Conservation (phyloP, 2,797 vertebrate genomes). For the Cottoperca gobio region DNA sequence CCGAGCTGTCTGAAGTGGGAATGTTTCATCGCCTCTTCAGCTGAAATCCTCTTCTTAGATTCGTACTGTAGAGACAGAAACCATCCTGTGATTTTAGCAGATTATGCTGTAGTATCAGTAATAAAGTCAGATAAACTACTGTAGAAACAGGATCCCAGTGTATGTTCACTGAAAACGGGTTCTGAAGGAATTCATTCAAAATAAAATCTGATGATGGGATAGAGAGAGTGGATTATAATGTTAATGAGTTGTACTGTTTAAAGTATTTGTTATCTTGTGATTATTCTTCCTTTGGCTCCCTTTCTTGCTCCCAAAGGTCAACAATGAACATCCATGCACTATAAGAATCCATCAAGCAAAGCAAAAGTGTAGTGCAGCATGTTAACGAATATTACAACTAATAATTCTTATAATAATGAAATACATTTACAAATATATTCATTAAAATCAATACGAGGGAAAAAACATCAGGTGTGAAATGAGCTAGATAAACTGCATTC, state of each 20-base stretch:
- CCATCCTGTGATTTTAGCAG: background rate
- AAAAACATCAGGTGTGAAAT: background rate
- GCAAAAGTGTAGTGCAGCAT: background rate
- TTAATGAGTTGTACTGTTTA: background rate
- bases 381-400: background rate
- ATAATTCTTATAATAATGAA: background rate
- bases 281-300: background rate
- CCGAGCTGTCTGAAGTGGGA: conserved; percentile 96
- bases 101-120: background rate
- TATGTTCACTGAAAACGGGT: background rate
- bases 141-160: background rate
- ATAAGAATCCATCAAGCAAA: background rate
- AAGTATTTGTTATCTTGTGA: background rate
- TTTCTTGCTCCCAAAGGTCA: background rate
- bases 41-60: conserved; percentile 97
- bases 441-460: no score
- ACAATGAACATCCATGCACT: background rate
- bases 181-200: conserved; percentile 17
- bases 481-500: background rate
- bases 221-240: background rate
- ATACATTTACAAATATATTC: no score
- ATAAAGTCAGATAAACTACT: background rate
- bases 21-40: conserved; percentile 98
- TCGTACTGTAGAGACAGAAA: conserved; percentile 87
- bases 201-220: background rate